Evolutionary conservation across 2,888 invertebrate genomes (phyloP), one percentile per base, ranked within the genome.

Genomic region (Heliothis peltigera): DNA sequence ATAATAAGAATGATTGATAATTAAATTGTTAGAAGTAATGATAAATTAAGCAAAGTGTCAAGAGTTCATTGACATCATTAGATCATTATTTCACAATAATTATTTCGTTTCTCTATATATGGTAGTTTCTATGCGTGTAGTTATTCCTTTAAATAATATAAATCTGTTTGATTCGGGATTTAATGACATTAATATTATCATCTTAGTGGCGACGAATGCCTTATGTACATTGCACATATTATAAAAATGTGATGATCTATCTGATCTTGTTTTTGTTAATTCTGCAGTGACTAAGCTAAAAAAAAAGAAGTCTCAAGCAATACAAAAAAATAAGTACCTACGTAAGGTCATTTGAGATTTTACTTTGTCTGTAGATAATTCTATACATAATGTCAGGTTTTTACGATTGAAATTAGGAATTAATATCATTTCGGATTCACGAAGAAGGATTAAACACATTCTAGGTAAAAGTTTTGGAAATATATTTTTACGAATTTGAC

Each of bases 51-150:
- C 42, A 66, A 57, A 35, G 46, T 25, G 53, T 59, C 28, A 47
- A 56, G 32, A 68, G 64, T 68, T 69, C 56, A 52, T 53, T 59
- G 52, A 35, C 39, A 53, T 35, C 12, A 28, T 32, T 19, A 32
- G 17, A 7, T n/a, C n/a, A n/a, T n/a, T 49, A 72, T 56, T 55
- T 55, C 58, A 55, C 54, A 68, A 62, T 32, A 21, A 44, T 53
- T 56, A 52, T 32, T 32, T 43, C 54, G 52, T 43, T 25, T 19
- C n/a, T 5, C 3, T 39, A 6, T 19, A 21, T 47, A 32, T n/a
- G 8, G 4, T 19, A 4, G 21, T 8, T 56, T 56, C 55, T 4
- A 12, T 17, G 28, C 21, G 28, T 18, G 32, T n/a, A n/a, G n/a
- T n/a, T 35, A n/a, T 49, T 39, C 35, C 12, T n/a, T 39, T n/a